A percentile compares a stretch with the other conserved stretches of the same genome.
Conservation (phyloP, 2,113 vertebrate genomes). For the Protobothrops flavoviridis region DNA sequence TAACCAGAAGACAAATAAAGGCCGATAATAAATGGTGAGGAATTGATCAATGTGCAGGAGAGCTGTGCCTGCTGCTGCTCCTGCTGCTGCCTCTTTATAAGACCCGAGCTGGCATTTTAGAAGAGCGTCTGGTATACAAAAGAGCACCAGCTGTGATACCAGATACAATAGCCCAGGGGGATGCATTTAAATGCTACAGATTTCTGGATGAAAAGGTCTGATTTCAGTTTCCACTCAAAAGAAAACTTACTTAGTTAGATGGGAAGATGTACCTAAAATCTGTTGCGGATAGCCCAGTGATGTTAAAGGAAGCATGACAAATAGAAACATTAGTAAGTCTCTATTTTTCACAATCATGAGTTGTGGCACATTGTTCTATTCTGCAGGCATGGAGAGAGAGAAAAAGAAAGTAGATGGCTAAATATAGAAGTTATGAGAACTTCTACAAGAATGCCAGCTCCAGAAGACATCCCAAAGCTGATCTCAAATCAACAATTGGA, state of each 20-base stretch:
- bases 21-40: slow-evolving; percentile 35
- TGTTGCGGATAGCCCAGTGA: background rate
- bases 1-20: slow-evolving; percentile 52
- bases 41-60: slow-evolving; percentile 51
- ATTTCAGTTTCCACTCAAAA: slow-evolving; percentile 3
- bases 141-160: slow-evolving; percentile 69
- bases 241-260: slow-evolving; percentile 2
- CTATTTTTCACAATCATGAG: background rate
- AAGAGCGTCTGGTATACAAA: slow-evolving; percentile 63
- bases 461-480: background rate
- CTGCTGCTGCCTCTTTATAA: slow-evolving; percentile 57
- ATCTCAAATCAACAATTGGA: background rate
- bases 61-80: slow-evolving; percentile 49
- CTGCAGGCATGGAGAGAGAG: background rate
- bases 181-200: slow-evolving; percentile 70
- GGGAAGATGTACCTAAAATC: background rate
- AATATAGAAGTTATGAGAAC: background rate
- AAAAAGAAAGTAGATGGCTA: background rate
- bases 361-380: background rate
- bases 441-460: background rate
- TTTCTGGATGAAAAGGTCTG: slow-evolving; percentile 49
- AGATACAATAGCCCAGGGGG: slow-evolving; percentile 59
- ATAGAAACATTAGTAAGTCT: background rate
- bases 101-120: slow-evolving; percentile 68
- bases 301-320: background rate